These are phyloP conservation scores for Prionailurus bengalensis DNA, from an alignment of 2,113 vertebrate genomes.

Conservation along the genomic window DNA sequence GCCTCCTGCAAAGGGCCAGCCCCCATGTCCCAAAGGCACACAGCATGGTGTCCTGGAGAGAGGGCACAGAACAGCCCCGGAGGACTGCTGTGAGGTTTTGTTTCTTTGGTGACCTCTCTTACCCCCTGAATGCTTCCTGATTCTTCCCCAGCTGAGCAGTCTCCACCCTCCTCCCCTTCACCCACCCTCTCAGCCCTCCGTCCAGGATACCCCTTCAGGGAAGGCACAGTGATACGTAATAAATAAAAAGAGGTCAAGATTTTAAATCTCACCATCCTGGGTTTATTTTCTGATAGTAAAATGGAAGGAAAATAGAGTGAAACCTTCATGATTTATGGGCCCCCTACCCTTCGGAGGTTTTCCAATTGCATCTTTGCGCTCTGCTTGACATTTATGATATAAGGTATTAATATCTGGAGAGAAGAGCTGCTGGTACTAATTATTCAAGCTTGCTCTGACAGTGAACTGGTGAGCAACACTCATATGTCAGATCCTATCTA, in stretches of 20 bases:
- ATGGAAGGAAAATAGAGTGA: slow-evolving; percentile 74
- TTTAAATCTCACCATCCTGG: slow-evolving; percentile 44
- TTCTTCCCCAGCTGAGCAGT: background rate
- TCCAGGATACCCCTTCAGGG: slow-evolving; percentile 6
- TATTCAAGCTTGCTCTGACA: slow-evolving; percentile 72
- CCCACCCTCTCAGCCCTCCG: background rate
- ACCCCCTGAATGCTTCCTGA: background rate
- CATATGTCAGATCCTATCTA: slow-evolving; percentile 63
- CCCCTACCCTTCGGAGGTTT: slow-evolving; percentile 39
- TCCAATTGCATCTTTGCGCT: slow-evolving; percentile 62
- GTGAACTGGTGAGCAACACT: slow-evolving; percentile 35
- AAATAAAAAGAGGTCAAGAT: slow-evolving; percentile 58
- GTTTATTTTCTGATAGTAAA: slow-evolving; percentile 78
- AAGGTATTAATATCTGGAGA: slow-evolving; percentile 75
- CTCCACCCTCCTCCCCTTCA: background rate
- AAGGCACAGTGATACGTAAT: background rate
- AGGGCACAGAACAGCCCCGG: background rate
- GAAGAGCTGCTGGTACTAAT: slow-evolving; percentile 69
- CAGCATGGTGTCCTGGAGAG: background rate
- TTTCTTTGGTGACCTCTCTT: background rate
- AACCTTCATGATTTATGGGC: slow-evolving; percentile 56
- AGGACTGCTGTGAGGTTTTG: background rate
- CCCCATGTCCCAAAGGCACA: background rate
- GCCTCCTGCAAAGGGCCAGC: background rate
- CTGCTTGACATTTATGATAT: slow-evolving; percentile 74